Evolutionary conservation across 1,140 invertebrate species (phyloP).

Genomic region (Microplitis mediator): DNA sequence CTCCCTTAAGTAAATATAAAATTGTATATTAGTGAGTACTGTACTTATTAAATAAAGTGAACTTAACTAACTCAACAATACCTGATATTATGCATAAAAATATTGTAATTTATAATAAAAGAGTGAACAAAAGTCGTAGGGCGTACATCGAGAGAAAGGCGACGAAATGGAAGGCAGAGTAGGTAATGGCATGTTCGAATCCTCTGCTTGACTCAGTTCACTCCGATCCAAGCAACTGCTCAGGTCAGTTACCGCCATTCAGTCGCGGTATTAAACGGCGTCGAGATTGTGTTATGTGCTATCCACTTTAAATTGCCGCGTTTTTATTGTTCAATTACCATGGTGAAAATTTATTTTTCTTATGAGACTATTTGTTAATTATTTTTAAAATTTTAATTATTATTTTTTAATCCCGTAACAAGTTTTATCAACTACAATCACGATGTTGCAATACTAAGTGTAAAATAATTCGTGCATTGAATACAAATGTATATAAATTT

Average conservation of each 20-base stretch:
- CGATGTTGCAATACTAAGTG: no score
- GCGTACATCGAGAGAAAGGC: background rate
- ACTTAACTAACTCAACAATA: no score
- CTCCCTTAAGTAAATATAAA: no score
- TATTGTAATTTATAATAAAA: no score
- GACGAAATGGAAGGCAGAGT: conserved; percentile 11
- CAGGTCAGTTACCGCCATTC: conserved; percentile 2
- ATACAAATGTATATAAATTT: no score
- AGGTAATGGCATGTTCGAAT: conserved; percentile 20
- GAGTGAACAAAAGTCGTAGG: background rate
- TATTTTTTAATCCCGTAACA: background rate
- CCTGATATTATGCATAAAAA: no score
- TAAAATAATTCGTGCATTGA: no score
- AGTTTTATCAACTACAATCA: no score
- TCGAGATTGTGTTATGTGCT: conserved; percentile 5
- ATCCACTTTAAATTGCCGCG: background rate
- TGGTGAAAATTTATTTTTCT: background rate
- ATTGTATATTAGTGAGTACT: no score
- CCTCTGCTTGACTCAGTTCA: conserved; percentile 15
- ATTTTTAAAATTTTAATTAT: background rate
- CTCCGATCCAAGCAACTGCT: conserved; percentile 17
- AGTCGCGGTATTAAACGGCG: conserved; percentile 1
- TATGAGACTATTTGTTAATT: background rate
- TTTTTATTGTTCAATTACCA: background rate
- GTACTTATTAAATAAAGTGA: no score